Evolutionary conservation across 2,888 invertebrate species (phyloP).

Genomic region (Cecidostiba fungosa): DNA sequence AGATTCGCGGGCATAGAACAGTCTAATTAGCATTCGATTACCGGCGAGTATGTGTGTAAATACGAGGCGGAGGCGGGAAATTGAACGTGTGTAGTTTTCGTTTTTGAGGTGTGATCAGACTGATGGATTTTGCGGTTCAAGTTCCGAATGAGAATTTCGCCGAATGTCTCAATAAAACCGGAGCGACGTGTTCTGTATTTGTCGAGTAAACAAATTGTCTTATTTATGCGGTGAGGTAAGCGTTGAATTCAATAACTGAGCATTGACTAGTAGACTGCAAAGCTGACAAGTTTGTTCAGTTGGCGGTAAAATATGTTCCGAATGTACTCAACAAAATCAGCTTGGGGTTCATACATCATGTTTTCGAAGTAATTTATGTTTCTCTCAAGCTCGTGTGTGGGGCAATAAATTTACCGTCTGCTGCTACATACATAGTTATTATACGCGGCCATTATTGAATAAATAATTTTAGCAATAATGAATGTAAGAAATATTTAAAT

Average conservation of each 20-base stretch:
- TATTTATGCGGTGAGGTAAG: background rate
- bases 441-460: background rate
- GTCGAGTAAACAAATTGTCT: background rate
- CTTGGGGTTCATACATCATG: background rate
- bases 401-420: background rate
- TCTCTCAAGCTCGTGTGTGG: background rate
- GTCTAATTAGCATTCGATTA: constrained; percentile 27
- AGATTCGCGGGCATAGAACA: background rate
- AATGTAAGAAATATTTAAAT: too few species aligned
- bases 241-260: background rate
- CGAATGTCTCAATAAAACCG: background rate
- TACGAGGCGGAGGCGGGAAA: too few species aligned
- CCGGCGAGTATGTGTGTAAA: too few species aligned
- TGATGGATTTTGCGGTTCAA: too few species aligned
- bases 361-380: constrained; percentile 4
- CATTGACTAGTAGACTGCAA: background rate
- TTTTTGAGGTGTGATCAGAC: background rate
- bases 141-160: background rate
- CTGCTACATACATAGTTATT: background rate
- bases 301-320: background rate
- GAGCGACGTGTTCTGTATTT: background rate
- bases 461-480: background rate
- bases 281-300: background rate
- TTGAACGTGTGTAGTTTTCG: too few species aligned
- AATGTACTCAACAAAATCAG: constrained; percentile 12